Percentiles rank a stretch among this genome's conserved stretches.
Conservation (phyloP, 2,888 invertebrate genomes). For the Meghimatium bilineatum region DNA sequence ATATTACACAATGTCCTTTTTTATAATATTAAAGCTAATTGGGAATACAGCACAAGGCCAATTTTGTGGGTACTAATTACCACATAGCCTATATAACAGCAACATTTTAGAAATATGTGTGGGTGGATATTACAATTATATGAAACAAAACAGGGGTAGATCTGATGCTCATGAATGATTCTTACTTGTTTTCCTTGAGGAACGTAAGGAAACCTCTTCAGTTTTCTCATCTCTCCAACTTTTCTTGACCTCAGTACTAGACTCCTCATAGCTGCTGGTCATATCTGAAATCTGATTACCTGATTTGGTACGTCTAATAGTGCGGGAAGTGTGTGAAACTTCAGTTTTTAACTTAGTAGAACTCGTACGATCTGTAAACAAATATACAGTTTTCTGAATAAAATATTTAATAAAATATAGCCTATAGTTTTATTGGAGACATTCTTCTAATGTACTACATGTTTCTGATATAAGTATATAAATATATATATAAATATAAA, state of each 20-base stretch:
- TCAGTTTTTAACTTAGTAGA: slow-evolving; percentile 37
- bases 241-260: slow-evolving; percentile 32
- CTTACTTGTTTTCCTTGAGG: slow-evolving; percentile 54
- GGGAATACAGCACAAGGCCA: too few species aligned
- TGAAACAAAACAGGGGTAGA: neutral
- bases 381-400: neutral
- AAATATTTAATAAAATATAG: neutral
- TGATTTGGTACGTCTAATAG: slow-evolving; percentile 56
- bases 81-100: too few species aligned
- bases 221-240: slow-evolving; percentile 29
- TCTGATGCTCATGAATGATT: neutral
- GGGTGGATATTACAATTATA: neutral
- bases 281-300: slow-evolving; percentile 54
- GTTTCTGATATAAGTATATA: too few species aligned
- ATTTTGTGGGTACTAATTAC: too few species aligned
- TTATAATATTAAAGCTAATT: too few species aligned
- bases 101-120: too few species aligned
- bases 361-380: slow-evolving; percentile 59
- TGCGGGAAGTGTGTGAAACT: slow-evolving; percentile 52
- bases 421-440: too few species aligned
- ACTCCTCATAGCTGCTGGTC: slow-evolving; percentile 48
- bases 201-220: slow-evolving; percentile 35
- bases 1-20: too few species aligned
- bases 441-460: too few species aligned
- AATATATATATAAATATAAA: too few species aligned